Conservation (phyloP, 2,113 vertebrate genomes). For the Panthera leo region DNA sequence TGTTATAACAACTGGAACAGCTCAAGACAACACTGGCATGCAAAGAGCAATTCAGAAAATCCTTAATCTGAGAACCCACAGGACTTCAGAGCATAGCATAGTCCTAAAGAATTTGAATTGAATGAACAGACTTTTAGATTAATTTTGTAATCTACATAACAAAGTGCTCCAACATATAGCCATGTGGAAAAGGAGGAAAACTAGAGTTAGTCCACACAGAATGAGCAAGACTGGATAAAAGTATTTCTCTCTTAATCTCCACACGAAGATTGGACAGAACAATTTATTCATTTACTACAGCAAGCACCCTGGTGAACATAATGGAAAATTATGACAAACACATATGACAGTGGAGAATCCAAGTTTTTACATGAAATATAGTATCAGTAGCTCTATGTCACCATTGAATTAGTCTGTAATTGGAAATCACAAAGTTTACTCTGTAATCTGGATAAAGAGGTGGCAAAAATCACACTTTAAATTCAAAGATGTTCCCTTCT, state of each 20-base stretch:
- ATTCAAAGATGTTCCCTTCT: neutral
- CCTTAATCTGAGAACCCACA: neutral
- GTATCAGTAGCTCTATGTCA: neutral
- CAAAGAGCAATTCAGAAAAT: neutral
- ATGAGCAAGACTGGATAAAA: neutral
- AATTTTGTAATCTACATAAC: neutral
- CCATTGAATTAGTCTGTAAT: neutral
- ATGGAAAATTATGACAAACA: neutral
- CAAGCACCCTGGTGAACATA: neutral
- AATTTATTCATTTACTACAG: neutral
- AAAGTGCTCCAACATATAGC: neutral
- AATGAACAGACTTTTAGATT: neutral
- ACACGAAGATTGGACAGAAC: neutral
- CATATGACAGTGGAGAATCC: neutral
- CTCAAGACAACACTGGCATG: neutral
- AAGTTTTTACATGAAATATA: neutral
- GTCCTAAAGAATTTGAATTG: neutral
- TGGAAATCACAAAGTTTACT: neutral
- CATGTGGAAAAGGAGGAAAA: neutral
- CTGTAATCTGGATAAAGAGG: neutral
- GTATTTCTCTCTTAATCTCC: neutral
- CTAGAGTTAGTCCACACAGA: neutral
- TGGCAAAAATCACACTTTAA: neutral
- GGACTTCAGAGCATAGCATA: neutral
- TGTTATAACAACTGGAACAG: neutral